Conservation (phyloP, 2,797 vertebrate species). For the Emydoidea blandingii region DNA sequence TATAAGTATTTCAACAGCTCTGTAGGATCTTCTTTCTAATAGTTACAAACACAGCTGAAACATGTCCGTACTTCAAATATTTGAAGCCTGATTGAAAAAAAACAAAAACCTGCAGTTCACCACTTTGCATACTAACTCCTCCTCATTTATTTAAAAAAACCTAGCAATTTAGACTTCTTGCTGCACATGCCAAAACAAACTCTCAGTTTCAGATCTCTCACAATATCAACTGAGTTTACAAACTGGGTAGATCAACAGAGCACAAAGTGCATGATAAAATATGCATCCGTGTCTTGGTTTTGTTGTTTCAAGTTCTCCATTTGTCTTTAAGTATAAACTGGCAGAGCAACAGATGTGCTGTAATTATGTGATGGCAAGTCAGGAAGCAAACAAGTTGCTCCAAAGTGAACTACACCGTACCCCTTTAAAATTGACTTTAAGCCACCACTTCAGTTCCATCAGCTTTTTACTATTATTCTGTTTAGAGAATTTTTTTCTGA, state of each 20-base stretch:
- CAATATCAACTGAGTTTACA: not conserved
- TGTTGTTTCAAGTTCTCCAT: not conserved
- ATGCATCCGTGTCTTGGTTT: not conserved
- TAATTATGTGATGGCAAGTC: not conserved
- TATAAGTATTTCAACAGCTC: not conserved
- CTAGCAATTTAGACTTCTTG: not conserved
- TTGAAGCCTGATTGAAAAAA: not conserved
- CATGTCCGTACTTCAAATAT: not conserved
- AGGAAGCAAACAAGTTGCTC: not conserved
- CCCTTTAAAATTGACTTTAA: not conserved
- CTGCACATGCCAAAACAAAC: not conserved
- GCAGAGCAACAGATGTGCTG: not conserved
- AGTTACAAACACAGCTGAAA: not conserved
- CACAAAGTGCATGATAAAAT: not conserved
- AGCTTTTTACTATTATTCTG: not conserved
- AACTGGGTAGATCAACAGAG: not conserved
- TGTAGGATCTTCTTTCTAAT: not conserved
- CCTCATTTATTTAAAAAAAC: not conserved
- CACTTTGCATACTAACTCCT: not conserved
- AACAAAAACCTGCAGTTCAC: not conserved
- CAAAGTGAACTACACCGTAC: not conserved
- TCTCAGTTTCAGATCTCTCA: not conserved
- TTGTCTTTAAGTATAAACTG: not conserved
- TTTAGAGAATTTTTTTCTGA: not conserved
- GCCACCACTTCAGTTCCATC: not conserved